phyloP scores from a whole-genome alignment of 2,113 vertebrate genomes.

The Paradisaea rubra region DNA sequence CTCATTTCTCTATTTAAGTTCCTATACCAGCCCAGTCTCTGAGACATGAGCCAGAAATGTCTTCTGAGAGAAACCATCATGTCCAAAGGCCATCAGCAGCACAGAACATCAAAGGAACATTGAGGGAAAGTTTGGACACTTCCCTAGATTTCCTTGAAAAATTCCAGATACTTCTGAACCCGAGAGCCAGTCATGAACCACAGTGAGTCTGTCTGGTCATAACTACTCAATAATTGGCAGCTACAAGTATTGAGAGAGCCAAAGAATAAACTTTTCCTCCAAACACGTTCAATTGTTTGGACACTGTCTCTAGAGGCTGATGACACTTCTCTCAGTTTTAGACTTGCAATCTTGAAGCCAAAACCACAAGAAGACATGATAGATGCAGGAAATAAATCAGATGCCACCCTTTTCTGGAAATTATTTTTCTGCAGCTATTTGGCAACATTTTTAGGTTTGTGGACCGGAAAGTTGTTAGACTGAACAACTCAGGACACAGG shows the following conservation, averaged over 20 bases:
- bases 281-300: constrained; percentile 39
- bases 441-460: constrained; percentile 16
- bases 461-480: constrained; percentile 32
- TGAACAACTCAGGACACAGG: background rate
- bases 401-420: constrained; percentile 58
- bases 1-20: background rate
- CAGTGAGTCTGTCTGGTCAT: background rate
- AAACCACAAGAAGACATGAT: constrained; percentile 44
- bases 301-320: background rate
- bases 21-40: background rate
- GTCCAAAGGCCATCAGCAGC: background rate
- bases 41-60: background rate
- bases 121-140: constrained; percentile 27
- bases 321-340: constrained; percentile 42
- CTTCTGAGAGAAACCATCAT: background rate
- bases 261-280: constrained; percentile 41
- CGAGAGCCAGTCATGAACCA: background rate
- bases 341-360: constrained; percentile 12
- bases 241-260: background rate
- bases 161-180: constrained; percentile 33
- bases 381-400: constrained; percentile 51
- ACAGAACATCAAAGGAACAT: constrained; percentile 6
- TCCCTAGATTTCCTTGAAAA: constrained; percentile 35
- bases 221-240: constrained; percentile 35
- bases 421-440: constrained; percentile 41